A percentile compares a stretch with the other conserved stretches of the same genome.
Conservation (phyloP, 2,797 vertebrate species). For the Enteromius mattozi region DNA sequence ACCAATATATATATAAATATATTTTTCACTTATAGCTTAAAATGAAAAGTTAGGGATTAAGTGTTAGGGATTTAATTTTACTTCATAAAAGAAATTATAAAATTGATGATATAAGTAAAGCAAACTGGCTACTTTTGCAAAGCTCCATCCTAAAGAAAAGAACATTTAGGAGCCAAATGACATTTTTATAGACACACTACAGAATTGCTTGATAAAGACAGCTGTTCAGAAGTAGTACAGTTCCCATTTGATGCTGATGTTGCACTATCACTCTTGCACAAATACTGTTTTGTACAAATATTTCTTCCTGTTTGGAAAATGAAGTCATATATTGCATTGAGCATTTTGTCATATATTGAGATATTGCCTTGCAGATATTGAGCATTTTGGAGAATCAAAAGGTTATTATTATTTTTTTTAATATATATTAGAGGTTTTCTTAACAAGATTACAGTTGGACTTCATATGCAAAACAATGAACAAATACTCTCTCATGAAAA, state of each 20-base stretch:
- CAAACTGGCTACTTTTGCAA: not conserved
- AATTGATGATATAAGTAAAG: not conserved
- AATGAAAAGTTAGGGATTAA: not conserved
- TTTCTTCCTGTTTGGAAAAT: not conserved
- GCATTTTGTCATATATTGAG: not conserved
- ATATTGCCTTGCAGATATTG: not conserved
- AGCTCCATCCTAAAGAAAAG: not conserved
- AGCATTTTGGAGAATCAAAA: not conserved
- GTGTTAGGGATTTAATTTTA: too few species aligned
- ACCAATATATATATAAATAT: not conserved
- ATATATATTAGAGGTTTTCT: too few species aligned
- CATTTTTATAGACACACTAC: not conserved
- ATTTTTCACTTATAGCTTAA: not conserved
- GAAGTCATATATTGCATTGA: not conserved
- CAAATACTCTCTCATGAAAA: too few species aligned
- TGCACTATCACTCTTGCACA: not conserved
- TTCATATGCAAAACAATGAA: too few species aligned
- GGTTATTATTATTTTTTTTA: too few species aligned
- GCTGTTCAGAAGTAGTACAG: not conserved
- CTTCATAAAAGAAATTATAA: not conserved
- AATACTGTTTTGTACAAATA: not conserved
- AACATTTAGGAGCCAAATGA: not conserved
- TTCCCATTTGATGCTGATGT: not conserved
- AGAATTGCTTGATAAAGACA: not conserved
- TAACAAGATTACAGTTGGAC: too few species aligned